Conservation (phyloP, 2,888 invertebrate species). For the Lasius fuliginosus region DNA sequence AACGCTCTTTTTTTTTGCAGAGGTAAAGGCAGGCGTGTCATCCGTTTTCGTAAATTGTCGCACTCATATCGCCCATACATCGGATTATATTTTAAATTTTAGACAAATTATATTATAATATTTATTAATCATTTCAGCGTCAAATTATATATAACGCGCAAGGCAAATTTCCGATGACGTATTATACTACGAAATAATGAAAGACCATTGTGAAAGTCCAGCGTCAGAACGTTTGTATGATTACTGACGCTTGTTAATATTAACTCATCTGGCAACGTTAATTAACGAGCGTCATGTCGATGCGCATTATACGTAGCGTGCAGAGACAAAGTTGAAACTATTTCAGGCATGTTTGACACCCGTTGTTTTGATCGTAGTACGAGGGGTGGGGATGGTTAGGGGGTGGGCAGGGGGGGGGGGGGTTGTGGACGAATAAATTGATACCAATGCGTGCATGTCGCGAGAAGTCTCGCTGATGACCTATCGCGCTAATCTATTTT, state of each 20-base stretch:
- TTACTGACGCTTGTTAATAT: slow-evolving; percentile 41
- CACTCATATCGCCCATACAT: neutral
- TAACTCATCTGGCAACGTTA: slow-evolving; percentile 45
- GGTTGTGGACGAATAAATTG: slow-evolving; percentile 26
- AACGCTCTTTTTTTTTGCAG: neutral
- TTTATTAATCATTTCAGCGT: slow-evolving; percentile 19
- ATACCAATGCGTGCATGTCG: slow-evolving; percentile 49
- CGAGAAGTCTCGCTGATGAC: slow-evolving; percentile 53
- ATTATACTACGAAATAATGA: slow-evolving; percentile 16
- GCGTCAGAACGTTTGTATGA: slow-evolving; percentile 18
- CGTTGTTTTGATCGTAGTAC: slow-evolving; percentile 18
- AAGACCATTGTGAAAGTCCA: slow-evolving; percentile 43
- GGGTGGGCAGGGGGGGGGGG: neutral
- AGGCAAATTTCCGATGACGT: slow-evolving; percentile 4
- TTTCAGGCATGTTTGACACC: slow-evolving; percentile 45
- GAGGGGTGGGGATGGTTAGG: too few relatives aligned
- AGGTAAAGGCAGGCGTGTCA: neutral
- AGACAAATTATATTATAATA: neutral
- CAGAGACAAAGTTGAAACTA: slow-evolving; percentile 45
- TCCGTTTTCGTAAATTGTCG: neutral
- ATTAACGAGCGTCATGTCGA: slow-evolving; percentile 43
- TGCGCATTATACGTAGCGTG: slow-evolving; percentile 27
- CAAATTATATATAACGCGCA: neutral
- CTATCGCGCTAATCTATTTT: slow-evolving; percentile 55
- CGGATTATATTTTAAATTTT: neutral